phyloP scores from a whole-genome alignment of 92 coral and sea anemone genomes.

The Porites cylindrica region DNA sequence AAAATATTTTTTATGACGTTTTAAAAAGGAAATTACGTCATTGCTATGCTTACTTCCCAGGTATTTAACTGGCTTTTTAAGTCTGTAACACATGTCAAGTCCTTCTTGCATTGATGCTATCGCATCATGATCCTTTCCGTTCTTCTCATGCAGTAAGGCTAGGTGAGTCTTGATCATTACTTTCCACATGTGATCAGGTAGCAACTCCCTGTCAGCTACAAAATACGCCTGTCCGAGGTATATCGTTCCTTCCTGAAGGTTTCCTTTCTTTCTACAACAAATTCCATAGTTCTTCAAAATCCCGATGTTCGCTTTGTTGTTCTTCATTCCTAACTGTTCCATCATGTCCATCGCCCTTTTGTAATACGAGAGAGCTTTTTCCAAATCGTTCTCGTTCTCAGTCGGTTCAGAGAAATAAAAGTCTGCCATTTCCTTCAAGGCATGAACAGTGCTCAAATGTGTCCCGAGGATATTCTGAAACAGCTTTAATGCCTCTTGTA shows the following conservation, averaged over 20 bases:
- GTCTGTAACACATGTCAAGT: not conserved
- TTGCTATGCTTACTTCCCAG: not conserved
- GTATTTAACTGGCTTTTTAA: not conserved
- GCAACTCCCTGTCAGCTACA: slow-evolving; percentile 21
- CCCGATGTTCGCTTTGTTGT: slow-evolving; percentile 15
- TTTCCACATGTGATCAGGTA: slow-evolving; percentile 27
- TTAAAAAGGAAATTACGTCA: not conserved
- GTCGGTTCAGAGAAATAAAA: not conserved
- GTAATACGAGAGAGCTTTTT: slow-evolving; percentile 1
- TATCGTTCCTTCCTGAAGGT: slow-evolving; percentile 3
- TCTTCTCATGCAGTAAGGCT: slow-evolving; percentile 13
- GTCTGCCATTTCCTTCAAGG: not conserved
- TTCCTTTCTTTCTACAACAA: not conserved
- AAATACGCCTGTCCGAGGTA: not conserved
- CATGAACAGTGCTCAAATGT: slow-evolving; percentile 1
- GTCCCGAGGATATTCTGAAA: slow-evolving; percentile 1
- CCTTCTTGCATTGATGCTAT: slow-evolving; percentile 1
- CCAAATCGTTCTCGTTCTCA: not conserved
- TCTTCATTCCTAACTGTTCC: not conserved
- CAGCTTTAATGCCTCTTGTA: not conserved
- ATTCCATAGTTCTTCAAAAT: slow-evolving; percentile 30
- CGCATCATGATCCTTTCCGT: not conserved
- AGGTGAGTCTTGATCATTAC: not conserved
- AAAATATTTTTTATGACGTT: not conserved
- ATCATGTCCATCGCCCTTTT: slow-evolving; percentile 7